Percentiles rank a stretch among this genome's conserved stretches.
Conservation (phyloP, 2,888 invertebrate species). For the Fragum sueziense region DNA sequence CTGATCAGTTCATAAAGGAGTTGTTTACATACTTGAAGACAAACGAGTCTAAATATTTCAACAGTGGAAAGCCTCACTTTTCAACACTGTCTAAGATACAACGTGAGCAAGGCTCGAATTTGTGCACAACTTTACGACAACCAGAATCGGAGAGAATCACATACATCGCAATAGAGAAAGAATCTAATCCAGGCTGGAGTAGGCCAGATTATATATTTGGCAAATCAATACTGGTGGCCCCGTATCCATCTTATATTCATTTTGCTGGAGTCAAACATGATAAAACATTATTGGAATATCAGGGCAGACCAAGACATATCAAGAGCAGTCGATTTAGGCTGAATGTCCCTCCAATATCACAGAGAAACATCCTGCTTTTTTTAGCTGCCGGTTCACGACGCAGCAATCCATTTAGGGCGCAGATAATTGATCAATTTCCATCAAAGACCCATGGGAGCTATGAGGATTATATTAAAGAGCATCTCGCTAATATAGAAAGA, state of each 20-base stretch:
- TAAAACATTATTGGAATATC: slow-evolving; percentile 33
- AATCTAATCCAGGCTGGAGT: slow-evolving; percentile 42
- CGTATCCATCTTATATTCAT: slow-evolving; percentile 76
- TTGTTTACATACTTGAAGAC: slow-evolving; percentile 53
- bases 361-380: slow-evolving; percentile 67
- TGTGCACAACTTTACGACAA: slow-evolving; percentile 65
- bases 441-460: slow-evolving; percentile 47
- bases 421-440: slow-evolving; percentile 69
- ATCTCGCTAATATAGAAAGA: background rate
- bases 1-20: slow-evolving; percentile 28
- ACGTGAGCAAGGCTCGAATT: slow-evolving; percentile 59
- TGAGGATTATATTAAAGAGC: slow-evolving; percentile 37
- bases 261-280: slow-evolving; percentile 42
- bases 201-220: slow-evolving; percentile 21
- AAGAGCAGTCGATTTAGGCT: slow-evolving; percentile 32
- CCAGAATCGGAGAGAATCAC: slow-evolving; percentile 57
- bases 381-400: slow-evolving; percentile 66
- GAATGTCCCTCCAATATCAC: slow-evolving; percentile 36
- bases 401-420: slow-evolving; percentile 65
- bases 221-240: slow-evolving; percentile 65
- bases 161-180: slow-evolving; percentile 70
- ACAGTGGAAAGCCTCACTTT: slow-evolving; percentile 68
- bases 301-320: slow-evolving; percentile 16
- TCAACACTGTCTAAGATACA: slow-evolving; percentile 72
- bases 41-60: slow-evolving; percentile 46